Base-by-base conservation (phyloP, 1,140 invertebrate genomes). In the Drosophila guanche region DNA sequence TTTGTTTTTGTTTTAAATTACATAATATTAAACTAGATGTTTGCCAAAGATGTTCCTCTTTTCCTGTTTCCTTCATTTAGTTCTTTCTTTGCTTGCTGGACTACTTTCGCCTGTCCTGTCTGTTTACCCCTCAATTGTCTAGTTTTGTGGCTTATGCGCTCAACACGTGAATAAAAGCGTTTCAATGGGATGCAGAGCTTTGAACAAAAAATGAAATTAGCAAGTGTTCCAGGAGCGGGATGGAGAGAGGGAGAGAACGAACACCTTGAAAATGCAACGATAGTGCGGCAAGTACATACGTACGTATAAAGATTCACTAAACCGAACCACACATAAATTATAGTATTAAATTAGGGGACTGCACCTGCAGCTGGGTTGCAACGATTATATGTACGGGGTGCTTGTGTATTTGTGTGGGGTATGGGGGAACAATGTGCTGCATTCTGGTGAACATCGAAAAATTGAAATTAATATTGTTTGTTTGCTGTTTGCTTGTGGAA, bases 21-120 rank as follows among this genome's bases (percentile, higher is more conserved):
- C 81, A 88, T 85, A 81, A 75, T 81, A 86, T 88, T 86, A 86
- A 78, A 86, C 81, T 86, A 86, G 77, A 86, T 81, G 68, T 63
- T 88, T 86, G 61, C 73, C 74, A 72, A 70, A 79, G 46, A 51
- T 54, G 33, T 54, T 37, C 50, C 23, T 55, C 5, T 62, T 20
- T 74, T 23, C 59, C 33, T 53, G 16, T 29, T 46, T 27, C 52
- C 33, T 4, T 37, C 10, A 12, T 46, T 52, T 51, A 67, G 33
- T 81, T 62, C 60, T 72, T 58, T 60, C 37, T 60, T 65, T 57
- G 23, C 58, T 37, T 68, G 53, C 54, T 46, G 40, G 57, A 43
- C 62, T 50, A 48, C 55, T 58, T 65, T 59, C 29, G 33, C 47
- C 54, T 57, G 59, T 48, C 41, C 58, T 71, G 65, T 59, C 27